phyloP scores from a whole-genome alignment of 2,888 invertebrate genomes.

The Andrena bicolor region DNA sequence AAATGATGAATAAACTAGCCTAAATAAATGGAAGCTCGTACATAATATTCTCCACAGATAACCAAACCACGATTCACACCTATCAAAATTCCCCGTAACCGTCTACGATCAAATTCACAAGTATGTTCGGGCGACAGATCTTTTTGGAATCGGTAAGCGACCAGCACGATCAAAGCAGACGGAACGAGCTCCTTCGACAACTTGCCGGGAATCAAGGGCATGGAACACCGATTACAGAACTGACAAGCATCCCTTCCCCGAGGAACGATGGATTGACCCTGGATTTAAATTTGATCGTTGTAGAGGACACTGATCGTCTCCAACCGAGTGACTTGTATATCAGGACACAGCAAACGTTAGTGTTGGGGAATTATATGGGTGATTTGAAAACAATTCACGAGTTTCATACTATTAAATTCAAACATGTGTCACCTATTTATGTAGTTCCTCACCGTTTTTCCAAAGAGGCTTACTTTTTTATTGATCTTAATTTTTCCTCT shows the following conservation, averaged over 20 bases:
- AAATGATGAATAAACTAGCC: constrained; percentile 47
- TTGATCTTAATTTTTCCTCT: too few species aligned
- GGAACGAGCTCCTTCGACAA: constrained; percentile 44
- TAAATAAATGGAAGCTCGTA: constrained; percentile 22
- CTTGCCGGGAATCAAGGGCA: constrained; percentile 31
- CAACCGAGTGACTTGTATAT: constrained; percentile 20
- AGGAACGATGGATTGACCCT: constrained; percentile 45
- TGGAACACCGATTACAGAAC: constrained; percentile 23
- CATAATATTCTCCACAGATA: constrained; percentile 40
- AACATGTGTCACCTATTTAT: too few species aligned
- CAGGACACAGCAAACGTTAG: constrained; percentile 40
- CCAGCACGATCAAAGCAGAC: constrained; percentile 25
- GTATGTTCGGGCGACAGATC: constrained; percentile 56
- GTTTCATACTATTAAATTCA: too few species aligned
- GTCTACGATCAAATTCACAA: constrained; percentile 42
- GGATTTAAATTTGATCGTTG: constrained; percentile 57
- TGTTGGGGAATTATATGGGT: background rate
- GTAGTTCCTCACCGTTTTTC: too few species aligned
- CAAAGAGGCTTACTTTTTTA: too few species aligned
- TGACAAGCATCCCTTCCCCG: constrained; percentile 25
- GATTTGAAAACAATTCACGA: too few species aligned
- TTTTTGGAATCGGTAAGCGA: constrained; percentile 40
- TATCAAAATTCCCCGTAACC: constrained; percentile 53
- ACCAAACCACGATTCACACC: background rate
- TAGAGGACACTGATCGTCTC: constrained; percentile 30